A percentile compares a stretch with the other conserved stretches of the same genome.
phyloP scores from a whole-genome alignment of 1,140 invertebrate species.

The Polypedilum vanderplanki region DNA sequence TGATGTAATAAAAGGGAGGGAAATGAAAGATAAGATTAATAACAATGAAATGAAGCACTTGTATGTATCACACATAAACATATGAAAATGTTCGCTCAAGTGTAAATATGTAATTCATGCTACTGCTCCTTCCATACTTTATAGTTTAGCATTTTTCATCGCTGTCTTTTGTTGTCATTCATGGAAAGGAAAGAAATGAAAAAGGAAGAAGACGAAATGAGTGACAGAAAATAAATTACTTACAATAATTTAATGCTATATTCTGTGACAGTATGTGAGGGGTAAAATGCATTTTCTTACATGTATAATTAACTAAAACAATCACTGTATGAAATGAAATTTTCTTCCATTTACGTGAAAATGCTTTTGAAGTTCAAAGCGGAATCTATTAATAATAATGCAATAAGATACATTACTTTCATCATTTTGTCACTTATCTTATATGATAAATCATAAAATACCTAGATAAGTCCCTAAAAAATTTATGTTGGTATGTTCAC shows the following conservation, averaged over 20 bases:
- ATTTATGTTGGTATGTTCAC: background rate
- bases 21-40: slow-evolving; percentile 24
- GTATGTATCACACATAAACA: background rate
- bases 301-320: slow-evolving; percentile 26
- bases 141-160: slow-evolving; percentile 27
- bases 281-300: slow-evolving; percentile 2
- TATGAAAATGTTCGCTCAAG: slow-evolving; percentile 4
- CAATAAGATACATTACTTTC: background rate
- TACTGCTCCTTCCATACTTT: background rate
- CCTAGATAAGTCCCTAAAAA: background rate
- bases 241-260: slow-evolving; percentile 22
- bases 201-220: background rate
- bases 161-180: slow-evolving; percentile 14
- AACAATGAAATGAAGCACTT: slow-evolving; percentile 24
- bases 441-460: background rate
- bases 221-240: slow-evolving; percentile 27
- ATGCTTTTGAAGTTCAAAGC: background rate
- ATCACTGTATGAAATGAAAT: slow-evolving; percentile 21
- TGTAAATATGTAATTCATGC: slow-evolving; percentile 24
- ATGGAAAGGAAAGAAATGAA: background rate
- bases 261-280: background rate
- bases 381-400: slow-evolving; percentile 26
- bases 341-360: background rate
- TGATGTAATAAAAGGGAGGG: background rate
- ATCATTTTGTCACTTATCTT: background rate